Evolutionary conservation across 1,140 invertebrate genomes (phyloP), one percentile per base, ranked within the genome.

Genomic region (Tetragonula clypearis): DNA sequence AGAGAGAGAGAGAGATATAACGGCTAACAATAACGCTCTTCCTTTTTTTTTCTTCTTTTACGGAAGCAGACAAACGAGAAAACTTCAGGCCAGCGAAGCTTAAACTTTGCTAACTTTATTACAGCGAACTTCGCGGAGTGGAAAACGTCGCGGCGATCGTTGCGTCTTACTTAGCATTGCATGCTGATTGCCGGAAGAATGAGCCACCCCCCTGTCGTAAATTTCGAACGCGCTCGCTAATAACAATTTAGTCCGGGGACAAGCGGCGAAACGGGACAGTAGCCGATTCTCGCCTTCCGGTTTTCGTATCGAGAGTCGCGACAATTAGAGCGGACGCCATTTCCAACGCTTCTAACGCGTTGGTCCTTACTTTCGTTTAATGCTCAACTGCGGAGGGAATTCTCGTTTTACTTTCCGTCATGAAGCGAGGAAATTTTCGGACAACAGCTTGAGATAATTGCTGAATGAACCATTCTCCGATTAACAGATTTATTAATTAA

Each of bases 71-170:
- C 68, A 81, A 81, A 81, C 68, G 79, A 81, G 79, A 73, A 81
- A 81, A 81, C 55, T 81, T 81, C n/a, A n/a, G 23, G 79, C 49
- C 35, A 60, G 68, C 23, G 69, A 49, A 81, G 79, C 79, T 81
- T 81, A 73, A 81, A 81, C 55, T 81, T 81, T 11, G 30, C 69
- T 17, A 73, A 81, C 79, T 81, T 81, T 73, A 81, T 30, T 72
- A 69, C 68, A 55, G 35, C 23, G 49, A 73, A 81, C 68, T 81
- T 72, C 23, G 55, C 69, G 56, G 56, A 62, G 55, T 72, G 68
- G 35, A 73, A 49, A 81, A 73, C 30, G 69, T 73, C 68, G 55
- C 21, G 56, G 56, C 55, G 11, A 55, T 56, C 41, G 35, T 72
- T 81, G 69, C 68, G 49, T 49, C 79, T 81, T 81, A 73, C 79